Conservation (phyloP, 2,113 vertebrate species). For the Cacatua alba region DNA sequence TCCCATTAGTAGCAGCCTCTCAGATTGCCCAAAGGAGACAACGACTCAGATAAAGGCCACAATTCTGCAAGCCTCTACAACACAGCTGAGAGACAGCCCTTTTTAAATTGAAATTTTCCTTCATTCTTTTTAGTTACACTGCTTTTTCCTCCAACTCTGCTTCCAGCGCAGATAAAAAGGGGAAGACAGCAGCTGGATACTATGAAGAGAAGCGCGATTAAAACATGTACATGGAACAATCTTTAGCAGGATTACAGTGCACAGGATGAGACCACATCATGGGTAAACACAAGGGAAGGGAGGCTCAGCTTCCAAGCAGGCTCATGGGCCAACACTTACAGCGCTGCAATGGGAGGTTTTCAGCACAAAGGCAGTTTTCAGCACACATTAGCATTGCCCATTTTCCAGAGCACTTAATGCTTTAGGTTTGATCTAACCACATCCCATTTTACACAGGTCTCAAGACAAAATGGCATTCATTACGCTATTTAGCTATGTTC, state of each 20-base stretch:
- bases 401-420: neutral
- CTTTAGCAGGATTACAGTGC: neutral
- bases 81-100: neutral
- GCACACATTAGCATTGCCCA: neutral
- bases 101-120: neutral
- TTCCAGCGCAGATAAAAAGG: neutral
- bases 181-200: neutral
- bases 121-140: neutral
- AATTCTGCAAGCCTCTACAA: neutral
- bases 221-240: fast-evolving
- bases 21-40: neutral
- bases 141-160: neutral
- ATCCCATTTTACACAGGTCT: neutral
- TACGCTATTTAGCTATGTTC: neutral
- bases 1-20: neutral
- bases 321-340: neutral
- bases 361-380: neutral
- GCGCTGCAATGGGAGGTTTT: neutral
- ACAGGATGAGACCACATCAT: neutral
- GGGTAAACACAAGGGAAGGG: neutral
- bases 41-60: neutral
- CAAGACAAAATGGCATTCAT: neutral
- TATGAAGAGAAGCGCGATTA: neutral
- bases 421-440: neutral
- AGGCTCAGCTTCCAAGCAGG: neutral